These are phyloP conservation scores for Hippocampus abdominalis DNA, from an alignment of 2,113 vertebrate species.

Conservation along the genomic window DNA sequence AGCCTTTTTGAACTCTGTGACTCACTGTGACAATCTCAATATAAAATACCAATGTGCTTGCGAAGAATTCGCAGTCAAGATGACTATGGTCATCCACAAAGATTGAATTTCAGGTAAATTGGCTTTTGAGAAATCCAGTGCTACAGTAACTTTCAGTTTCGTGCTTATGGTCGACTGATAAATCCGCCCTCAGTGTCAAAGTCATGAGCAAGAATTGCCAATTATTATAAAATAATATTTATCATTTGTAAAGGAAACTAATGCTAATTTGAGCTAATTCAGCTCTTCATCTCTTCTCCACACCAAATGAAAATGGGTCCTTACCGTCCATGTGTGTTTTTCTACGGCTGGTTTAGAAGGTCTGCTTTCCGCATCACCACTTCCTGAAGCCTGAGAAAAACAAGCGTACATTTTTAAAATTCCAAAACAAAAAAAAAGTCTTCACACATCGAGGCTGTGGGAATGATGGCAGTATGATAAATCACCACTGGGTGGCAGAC, in stretches of 20 bases:
- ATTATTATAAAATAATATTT: too few relatives aligned
- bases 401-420: not conserved
- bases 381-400: conserved; percentile 61
- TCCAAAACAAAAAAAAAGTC: too few relatives aligned
- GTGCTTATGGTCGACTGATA: conserved; percentile 42
- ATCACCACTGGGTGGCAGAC: too few relatives aligned
- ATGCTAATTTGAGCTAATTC: not conserved
- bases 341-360: conserved; percentile 7
- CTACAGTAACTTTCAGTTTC: conserved; percentile 13
- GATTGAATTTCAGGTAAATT: too few relatives aligned
- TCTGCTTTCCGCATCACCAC: conserved; percentile 35
- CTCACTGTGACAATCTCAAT: too few relatives aligned
- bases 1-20: too few relatives aligned
- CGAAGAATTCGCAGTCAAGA: too few relatives aligned
- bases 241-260: too few relatives aligned
- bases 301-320: not conserved
- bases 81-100: not conserved
- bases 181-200: conserved; percentile 46
- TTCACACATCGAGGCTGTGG: too few relatives aligned
- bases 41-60: too few relatives aligned
- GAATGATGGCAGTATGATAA: too few relatives aligned
- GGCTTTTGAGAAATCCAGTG: not conserved
- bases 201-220: conserved; percentile 38
- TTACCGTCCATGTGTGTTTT: conserved; percentile 46
- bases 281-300: not conserved